Conservation (phyloP, 2,113 vertebrate genomes). For the Ciconia maguari region DNA sequence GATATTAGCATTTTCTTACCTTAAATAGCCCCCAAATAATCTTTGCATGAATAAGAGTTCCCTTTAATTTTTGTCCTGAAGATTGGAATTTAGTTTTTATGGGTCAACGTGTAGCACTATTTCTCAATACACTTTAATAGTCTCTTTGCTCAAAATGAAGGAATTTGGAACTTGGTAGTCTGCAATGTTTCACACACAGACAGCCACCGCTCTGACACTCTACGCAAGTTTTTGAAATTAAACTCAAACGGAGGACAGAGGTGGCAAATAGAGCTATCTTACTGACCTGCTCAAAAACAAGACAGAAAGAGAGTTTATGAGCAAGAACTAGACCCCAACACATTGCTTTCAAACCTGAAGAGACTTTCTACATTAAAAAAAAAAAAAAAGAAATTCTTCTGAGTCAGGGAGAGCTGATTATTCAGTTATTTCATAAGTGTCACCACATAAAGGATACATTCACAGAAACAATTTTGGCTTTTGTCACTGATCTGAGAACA, state of each 20-base stretch:
- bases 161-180: background rate
- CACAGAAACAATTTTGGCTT: background rate
- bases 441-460: background rate
- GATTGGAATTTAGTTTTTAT: background rate
- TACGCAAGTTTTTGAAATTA: background rate
- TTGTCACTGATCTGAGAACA: background rate
- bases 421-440: background rate
- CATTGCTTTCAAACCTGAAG: background rate
- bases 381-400: background rate
- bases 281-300: background rate
- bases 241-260: background rate
- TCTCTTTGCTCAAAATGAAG: background rate
- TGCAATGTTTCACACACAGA: background rate
- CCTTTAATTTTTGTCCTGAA: background rate
- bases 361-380: background rate
- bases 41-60: background rate
- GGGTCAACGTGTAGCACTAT: background rate
- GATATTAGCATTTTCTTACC: background rate
- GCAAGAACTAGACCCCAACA: background rate
- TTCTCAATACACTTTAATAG: background rate
- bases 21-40: background rate
- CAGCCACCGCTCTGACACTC: background rate
- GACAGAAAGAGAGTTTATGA: background rate
- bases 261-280: background rate
- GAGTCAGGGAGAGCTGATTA: background rate